Evolutionary conservation across 2,797 vertebrate species (phyloP), one percentile per base, ranked within the genome.

Genomic region (Phoxinus dragarum): DNA sequence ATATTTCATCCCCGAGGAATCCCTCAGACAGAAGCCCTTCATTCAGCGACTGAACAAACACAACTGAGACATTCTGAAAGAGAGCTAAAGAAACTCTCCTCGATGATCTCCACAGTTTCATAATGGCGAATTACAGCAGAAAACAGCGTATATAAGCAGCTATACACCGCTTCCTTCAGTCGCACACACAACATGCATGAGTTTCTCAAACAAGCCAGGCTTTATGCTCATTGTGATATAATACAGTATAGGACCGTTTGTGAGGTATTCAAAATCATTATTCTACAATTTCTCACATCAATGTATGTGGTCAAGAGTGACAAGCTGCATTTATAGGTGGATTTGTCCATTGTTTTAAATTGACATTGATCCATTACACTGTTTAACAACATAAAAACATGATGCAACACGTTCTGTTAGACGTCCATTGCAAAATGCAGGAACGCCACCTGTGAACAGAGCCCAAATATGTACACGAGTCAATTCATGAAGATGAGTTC

Each of bases 131-230:
- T 85, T 84, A 85, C 19, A 14, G 4, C 49, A n/a, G 36, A 49
- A 82, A 88, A 64, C 76, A 66, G 3, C 73, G 91, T 91, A 73
- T 86, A 89, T 88, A 92, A 91, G 80, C 86, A 87, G 27, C 89
- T 88, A 81, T 8, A 85, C 85, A 85, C 66, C 68, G 64, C 90
- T 90, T 92, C 84, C 80, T 82, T 68, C 72, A 84, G 72, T 42
- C 67, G 84, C 76, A 76, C 40, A 67, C 86, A 85, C 64, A 34
- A 31, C 49, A 38, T 16, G 47, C 47, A 16, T 0, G 47, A 49
- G 7, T 31, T 16, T n/a, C 23, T 47, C 7, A 52, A 54, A 75
- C 73, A 34, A 14, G 0, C 27, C 1, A 5, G 8, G 3, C 4
- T 68, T 67, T 16, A 5, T 17, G 17, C 2, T 68, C 34, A 10